Evolutionary conservation across 2,797 vertebrate species (phyloP).

Genomic region (Lepilemur ruficaudatus): DNA sequence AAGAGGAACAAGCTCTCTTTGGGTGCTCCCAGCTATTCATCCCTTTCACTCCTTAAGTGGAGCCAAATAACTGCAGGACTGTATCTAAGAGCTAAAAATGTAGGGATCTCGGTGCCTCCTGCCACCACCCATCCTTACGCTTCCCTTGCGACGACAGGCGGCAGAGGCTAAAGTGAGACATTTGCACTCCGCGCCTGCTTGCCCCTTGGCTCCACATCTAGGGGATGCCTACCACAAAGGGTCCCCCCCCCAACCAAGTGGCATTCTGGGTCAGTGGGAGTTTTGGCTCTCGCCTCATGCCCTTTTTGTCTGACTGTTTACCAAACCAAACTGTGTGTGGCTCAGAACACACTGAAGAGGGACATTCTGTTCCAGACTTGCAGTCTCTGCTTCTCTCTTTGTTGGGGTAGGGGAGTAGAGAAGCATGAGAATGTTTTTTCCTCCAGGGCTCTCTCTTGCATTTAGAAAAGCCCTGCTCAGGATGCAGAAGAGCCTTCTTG

Average conservation of each 20-base stretch:
- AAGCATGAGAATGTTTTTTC: background rate
- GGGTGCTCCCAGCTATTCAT: background rate
- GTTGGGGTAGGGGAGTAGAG: rapidly evolving
- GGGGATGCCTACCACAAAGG: background rate
- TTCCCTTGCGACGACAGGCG: background rate
- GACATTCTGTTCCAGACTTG: background rate
- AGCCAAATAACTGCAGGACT: background rate
- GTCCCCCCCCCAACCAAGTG: too few relatives aligned
- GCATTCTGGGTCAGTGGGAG: background rate
- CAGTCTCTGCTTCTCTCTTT: background rate
- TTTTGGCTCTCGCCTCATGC: background rate
- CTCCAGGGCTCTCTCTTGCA: background rate
- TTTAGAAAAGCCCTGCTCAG: background rate
- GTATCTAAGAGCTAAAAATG: background rate
- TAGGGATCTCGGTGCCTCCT: background rate
- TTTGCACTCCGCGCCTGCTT: background rate
- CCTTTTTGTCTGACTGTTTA: constrained; percentile 17
- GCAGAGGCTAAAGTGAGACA: background rate
- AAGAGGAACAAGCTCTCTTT: background rate
- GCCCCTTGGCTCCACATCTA: background rate
- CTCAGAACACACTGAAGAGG: background rate
- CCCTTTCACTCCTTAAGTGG: background rate
- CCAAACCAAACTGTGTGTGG: background rate
- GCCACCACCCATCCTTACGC: rapidly evolving
- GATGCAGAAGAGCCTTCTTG: background rate